phyloP scores from a whole-genome alignment of 37 sponge, comb jelly and placozoan genomes.

The Beroe ovata region DNA sequence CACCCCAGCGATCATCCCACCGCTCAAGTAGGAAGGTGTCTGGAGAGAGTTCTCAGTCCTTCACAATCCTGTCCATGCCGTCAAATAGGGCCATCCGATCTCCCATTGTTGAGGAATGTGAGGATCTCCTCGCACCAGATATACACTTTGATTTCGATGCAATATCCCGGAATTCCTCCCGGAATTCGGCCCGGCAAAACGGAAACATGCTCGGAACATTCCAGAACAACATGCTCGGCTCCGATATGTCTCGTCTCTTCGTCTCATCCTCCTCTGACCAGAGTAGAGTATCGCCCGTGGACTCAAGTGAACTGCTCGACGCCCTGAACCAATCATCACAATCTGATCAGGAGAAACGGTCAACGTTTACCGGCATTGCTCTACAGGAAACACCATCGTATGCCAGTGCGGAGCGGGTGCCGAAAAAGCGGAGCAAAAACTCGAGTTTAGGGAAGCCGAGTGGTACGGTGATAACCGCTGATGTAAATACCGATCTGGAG shows the following conservation, averaged over 20 bases:
- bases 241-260: not conserved
- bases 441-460: not conserved
- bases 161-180: not conserved
- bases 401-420: conserved; percentile 35
- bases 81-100: not conserved
- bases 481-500: not conserved
- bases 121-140: not conserved
- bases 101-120: not conserved
- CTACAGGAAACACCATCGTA: conserved; percentile 38
- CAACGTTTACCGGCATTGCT: conserved; percentile 23
- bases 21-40: not conserved
- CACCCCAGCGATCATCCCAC: not conserved
- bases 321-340: not conserved
- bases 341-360: conserved; percentile 17
- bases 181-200: not conserved
- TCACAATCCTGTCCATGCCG: conserved; percentile 11
- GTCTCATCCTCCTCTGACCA: not conserved
- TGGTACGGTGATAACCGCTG: not conserved
- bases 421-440: not conserved
- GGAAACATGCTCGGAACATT: not conserved
- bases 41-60: not conserved
- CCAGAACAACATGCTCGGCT: not conserved
- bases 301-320: not conserved
- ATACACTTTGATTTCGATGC: not conserved
- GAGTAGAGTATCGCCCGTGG: not conserved